A percentile compares a stretch with the other conserved stretches of the same genome.
These are phyloP conservation scores for Oophaga sylvatica DNA, from an alignment of 2,797 vertebrate species.

Conservation along the genomic window DNA sequence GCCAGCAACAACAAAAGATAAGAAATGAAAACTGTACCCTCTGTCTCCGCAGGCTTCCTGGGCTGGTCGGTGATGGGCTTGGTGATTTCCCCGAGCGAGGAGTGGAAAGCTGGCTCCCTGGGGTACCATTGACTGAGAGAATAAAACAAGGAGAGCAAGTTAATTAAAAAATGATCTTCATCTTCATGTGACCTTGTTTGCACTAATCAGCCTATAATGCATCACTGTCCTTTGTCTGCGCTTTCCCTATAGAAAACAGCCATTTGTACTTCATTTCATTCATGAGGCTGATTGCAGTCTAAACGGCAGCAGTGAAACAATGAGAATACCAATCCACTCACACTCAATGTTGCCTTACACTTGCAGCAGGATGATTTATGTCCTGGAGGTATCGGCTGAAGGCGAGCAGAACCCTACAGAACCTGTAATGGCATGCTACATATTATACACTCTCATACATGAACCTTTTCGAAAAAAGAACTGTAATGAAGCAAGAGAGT, in stretches of 20 bases:
- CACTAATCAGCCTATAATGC: background rate
- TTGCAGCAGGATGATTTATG: conserved; percentile 10
- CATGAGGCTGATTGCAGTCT: conserved; percentile 20
- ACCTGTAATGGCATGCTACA: background rate
- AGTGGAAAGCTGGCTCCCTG: conserved; percentile 95
- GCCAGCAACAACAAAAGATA: conserved; percentile 13
- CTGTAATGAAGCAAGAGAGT: too few relatives aligned
- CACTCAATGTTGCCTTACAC: conserved; percentile 15
- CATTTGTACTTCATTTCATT: conserved; percentile 12
- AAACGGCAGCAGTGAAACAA: background rate
- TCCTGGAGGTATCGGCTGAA: background rate
- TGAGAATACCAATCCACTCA: conserved; percentile 7
- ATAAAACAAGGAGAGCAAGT: conserved; percentile 54
- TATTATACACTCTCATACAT: background rate
- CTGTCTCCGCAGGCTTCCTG: conserved; percentile 91
- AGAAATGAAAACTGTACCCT: conserved; percentile 79
- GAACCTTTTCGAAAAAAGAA: background rate
- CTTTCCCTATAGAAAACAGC: background rate
- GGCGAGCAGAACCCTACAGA: background rate
- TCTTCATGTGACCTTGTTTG: background rate
- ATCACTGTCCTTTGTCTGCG: background rate
- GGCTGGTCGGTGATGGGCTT: conserved; percentile 94
- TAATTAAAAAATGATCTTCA: conserved; percentile 18
- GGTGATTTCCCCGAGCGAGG: conserved; percentile 96
- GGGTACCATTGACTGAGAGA: conserved; percentile 89